A percentile compares a stretch with the other conserved stretches of the same genome.
Evolutionary conservation across 1,140 invertebrate species (phyloP).

Genomic region (Lordiphosa collinella): DNA sequence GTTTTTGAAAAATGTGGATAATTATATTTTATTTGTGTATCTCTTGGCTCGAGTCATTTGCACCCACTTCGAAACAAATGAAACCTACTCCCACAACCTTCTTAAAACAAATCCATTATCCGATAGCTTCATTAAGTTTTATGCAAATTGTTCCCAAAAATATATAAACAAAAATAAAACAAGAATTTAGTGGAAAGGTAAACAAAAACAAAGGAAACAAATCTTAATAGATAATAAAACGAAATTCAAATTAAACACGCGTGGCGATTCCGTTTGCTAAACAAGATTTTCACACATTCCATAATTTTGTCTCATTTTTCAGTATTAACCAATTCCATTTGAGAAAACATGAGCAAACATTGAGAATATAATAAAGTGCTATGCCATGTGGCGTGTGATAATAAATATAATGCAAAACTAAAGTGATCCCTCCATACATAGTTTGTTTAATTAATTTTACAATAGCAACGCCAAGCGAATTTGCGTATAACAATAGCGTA

Average conservation of each 20-base stretch:
- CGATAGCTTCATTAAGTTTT: constrained; percentile 13
- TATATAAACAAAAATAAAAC: constrained; percentile 5
- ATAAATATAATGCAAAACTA: constrained; percentile 59
- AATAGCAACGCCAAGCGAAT: constrained; percentile 43
- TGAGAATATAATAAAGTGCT: constrained; percentile 12
- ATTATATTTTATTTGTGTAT: neutral
- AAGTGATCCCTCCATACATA: constrained; percentile 31
- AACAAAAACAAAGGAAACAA: constrained; percentile 1
- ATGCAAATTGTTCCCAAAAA: constrained; percentile 24
- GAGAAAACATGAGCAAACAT: constrained; percentile 38
- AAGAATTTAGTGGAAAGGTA: constrained; percentile 12
- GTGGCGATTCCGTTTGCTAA: constrained; percentile 7
- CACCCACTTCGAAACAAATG: constrained; percentile 1
- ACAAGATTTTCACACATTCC: neutral
- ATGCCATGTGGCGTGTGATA: constrained; percentile 38
- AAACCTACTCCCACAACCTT: constrained; percentile 9
- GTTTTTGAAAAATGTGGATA: neutral
- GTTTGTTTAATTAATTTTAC: constrained; percentile 68
- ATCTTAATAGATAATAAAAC: neutral
- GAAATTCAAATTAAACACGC: constrained; percentile 7
- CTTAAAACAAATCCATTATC: constrained; percentile 7
- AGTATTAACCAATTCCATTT: constrained; percentile 22
- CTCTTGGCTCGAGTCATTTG: neutral
- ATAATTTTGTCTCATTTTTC: constrained; percentile 13
- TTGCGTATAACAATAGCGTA: constrained; percentile 41